These are phyloP conservation scores for Carcina quercana DNA, from an alignment of 2,888 invertebrate genomes.

Conservation along the genomic window DNA sequence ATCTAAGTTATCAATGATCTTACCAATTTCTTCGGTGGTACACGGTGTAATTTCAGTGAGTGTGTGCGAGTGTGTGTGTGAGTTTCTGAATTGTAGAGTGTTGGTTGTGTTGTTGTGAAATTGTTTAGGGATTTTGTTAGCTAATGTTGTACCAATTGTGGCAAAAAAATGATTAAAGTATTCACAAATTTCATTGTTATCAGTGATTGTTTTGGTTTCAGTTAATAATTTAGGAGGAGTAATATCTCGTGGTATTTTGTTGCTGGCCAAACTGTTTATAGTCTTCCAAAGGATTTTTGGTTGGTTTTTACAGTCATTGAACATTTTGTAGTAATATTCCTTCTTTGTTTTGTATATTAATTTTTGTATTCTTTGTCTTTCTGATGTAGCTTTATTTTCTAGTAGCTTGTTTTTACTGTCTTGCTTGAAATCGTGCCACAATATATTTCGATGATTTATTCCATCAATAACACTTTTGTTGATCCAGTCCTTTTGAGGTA, in stretches of 20 bases:
- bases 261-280: conserved; percentile 14
- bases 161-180: conserved; percentile 18
- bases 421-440: conserved; percentile 14
- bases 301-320: conserved; percentile 10
- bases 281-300: conserved; percentile 20
- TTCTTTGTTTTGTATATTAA: conserved; percentile 9
- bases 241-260: conserved; percentile 11
- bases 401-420: conserved; percentile 10
- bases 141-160: conserved; percentile 9
- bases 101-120: not conserved
- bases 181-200: conserved; percentile 15
- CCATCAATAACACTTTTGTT: conserved; percentile 13
- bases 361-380: conserved; percentile 7
- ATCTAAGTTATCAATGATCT: conserved; percentile 3
- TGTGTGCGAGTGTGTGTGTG: not conserved
- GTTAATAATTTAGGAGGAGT: conserved; percentile 11
- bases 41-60: not conserved
- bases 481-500: conserved; percentile 20
- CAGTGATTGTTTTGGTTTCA: conserved; percentile 3
- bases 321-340: conserved; percentile 12
- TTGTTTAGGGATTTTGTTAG: not conserved
- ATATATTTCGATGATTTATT: conserved; percentile 17
- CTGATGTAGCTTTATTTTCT: conserved; percentile 5
- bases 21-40: not conserved
- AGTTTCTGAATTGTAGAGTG: not conserved